Base-by-base conservation (phyloP, 2,797 vertebrate genomes). In the Rhinoraja longicauda region DNA sequence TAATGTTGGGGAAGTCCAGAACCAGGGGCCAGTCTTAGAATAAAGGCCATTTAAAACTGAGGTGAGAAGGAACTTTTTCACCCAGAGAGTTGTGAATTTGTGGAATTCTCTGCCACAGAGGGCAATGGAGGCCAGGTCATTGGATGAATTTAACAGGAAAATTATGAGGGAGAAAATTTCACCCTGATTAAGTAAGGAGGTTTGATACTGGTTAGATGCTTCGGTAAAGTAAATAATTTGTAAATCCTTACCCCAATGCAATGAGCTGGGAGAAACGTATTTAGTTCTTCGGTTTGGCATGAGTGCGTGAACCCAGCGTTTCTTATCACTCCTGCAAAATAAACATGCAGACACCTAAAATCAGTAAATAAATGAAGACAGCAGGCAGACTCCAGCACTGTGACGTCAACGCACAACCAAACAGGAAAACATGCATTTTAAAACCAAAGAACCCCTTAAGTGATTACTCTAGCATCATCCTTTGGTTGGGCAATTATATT, bases 201-300 rank as follows among this genome's bases (percentile, higher is more conserved):
- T 29, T 10, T 29, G 15, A 32, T 57, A 3, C 62, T 86, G 5
- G 53, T 62, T 86, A 59, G 53, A 62, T 62, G 62, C 15, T n/a
- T 64, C 32, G 39, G 39, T 29, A 45, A 67, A 91, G 26, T 45
- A 92, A 92, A 92, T 73, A 24, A 92, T 4, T 53, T 21, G 32
- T 75, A 53, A 75, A 72, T 45, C 6, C 97, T 97, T 95, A 99
- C 98, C 98, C 94, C 97, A 93, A 78, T 98, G 97, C 92, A 98
- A 96, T 70, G 98, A 95, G 0, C 97, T 98, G 93, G 98, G 97
- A 0, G 98, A 98, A 94, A 98, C 97, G 0, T 99, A 99, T 90
- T 98, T 98, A 29, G 98, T 98, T 93, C 98, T 97, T 1, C 97
- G 96, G 94, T 98, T 99, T 0, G 99, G 99, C 93, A 98, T 98